Evolutionary conservation across 2,888 invertebrate genomes (phyloP), one percentile per base, ranked within the genome.

Genomic region (Eupithecia vulgata): DNA sequence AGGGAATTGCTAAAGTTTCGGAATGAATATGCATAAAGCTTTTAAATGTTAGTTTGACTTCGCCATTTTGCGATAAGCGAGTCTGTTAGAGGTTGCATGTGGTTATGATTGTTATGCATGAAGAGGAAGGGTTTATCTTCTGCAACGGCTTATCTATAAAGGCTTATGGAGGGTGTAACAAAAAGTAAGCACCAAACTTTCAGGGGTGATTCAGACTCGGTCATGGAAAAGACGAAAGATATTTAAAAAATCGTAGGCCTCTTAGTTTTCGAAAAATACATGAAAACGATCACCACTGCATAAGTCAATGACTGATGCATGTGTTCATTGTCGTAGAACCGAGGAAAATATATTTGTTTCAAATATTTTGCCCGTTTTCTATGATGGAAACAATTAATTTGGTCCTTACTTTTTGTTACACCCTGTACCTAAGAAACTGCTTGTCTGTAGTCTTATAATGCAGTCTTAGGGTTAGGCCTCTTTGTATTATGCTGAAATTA

Each of bases 1-100:
- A 88, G 85, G 85, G 86, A 87, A 89, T 91, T 89, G 87, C 85
- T 81, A 89, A 91, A 91, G 85, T 92, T 91, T 86, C 78, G 74
- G 73, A 89, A 90, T 89, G 87, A 90, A 91, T 90, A 88, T 85
- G 85, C 85, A 86, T 86, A 84, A 85, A 85, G 87, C 84, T 87
- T 90, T 89, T 87, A 82, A 85, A 81, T 81, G 82, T 80, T 81
- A 81, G 80, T 79, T 78, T 70, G 79, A 72, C 79, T 78, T 76
- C 74, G 78, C 80, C 65, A 75, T 73, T n/a, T 67, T 73, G 77
- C 77, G 82, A 85, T 85, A 83, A 84, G 80, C 81, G 78, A 72
- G 73, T 70, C 74, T 77, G 74, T 76, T 76, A 72, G 70, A 68
- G 74, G 71, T 65, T 74, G 72, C 71, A 76, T 69, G 17, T 21